Conservation (phyloP, 2,113 vertebrate genomes). For the Oryzias woworae region DNA sequence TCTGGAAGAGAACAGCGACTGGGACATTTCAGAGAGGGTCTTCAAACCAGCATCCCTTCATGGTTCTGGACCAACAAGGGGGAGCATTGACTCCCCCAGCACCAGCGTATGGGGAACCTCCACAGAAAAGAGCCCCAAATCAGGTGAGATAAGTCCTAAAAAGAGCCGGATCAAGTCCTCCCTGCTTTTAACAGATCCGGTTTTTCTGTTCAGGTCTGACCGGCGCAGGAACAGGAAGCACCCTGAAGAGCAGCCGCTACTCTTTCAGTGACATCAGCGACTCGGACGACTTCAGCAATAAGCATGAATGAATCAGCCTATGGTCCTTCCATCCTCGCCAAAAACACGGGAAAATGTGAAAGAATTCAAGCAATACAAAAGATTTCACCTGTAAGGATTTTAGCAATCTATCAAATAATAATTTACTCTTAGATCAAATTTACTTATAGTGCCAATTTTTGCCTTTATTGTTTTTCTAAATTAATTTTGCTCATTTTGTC, state of each 20-base stretch:
- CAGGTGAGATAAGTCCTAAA: constrained; percentile 69
- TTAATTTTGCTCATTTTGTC: constrained; percentile 11
- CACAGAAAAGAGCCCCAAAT: constrained; percentile 68
- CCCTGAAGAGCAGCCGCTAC: constrained; percentile 85
- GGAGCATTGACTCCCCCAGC: constrained; percentile 76
- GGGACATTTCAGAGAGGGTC: constrained; percentile 77
- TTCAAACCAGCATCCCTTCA: constrained; percentile 51
- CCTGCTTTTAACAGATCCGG: neutral
- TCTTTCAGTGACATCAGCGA: constrained; percentile 87
- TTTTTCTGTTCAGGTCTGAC: constrained; percentile 71
- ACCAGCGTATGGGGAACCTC: constrained; percentile 82
- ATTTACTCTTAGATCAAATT: too few relatives aligned
- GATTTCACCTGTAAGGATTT: too few relatives aligned
- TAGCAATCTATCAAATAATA: too few relatives aligned
- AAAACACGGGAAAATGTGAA: too few relatives aligned
- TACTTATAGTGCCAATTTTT: constrained; percentile 11
- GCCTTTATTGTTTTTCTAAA: constrained; percentile 10
- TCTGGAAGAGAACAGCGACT: constrained; percentile 82
- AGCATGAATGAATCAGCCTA: constrained; percentile 1
- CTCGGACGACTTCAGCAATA: constrained; percentile 77
- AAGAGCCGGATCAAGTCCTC: too few relatives aligned
- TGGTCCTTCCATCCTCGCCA: constrained; percentile 3
- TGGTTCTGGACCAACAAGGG: constrained; percentile 64
- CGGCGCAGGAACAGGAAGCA: constrained; percentile 82
- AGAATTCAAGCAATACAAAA: too few relatives aligned